phyloP scores from a whole-genome alignment of 2,888 invertebrate genomes.

The Tuta absoluta region DNA sequence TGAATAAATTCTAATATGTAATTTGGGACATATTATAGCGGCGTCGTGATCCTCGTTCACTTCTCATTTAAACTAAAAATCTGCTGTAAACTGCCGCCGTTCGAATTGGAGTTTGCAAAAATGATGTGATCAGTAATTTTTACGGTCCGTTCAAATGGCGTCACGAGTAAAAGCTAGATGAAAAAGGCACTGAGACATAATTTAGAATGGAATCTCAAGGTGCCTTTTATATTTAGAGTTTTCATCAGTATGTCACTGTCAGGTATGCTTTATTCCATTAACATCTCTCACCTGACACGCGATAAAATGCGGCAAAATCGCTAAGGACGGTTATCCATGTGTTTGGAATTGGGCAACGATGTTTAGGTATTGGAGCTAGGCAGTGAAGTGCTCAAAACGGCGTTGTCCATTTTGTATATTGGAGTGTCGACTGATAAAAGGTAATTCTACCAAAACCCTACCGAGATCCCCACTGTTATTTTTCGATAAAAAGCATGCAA shows the following conservation, averaged over 20 bases:
- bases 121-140: not conserved
- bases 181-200: not conserved
- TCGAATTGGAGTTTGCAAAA: not conserved
- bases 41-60: not conserved
- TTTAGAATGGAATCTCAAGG: not conserved
- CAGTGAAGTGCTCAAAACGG: slow-evolving; percentile 21
- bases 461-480: not conserved
- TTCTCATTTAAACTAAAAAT: not conserved
- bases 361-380: slow-evolving; percentile 10
- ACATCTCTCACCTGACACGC: not conserved
- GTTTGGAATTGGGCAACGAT: not conserved
- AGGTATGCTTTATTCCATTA: not conserved
- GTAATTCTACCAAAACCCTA: not conserved
- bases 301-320: not conserved
- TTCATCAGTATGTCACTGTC: not conserved
- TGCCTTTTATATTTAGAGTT: not conserved
- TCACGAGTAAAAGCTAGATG: not conserved
- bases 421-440: slow-evolving; percentile 43
- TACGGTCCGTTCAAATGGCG: not conserved
- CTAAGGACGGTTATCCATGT: not conserved
- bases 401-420: slow-evolving; percentile 58
- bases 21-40: not conserved
- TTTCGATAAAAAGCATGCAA: not conserved
- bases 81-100: not conserved
- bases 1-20: not conserved